Conservation (phyloP, 2,888 invertebrate species). For the Drosophila longiperda region DNA sequence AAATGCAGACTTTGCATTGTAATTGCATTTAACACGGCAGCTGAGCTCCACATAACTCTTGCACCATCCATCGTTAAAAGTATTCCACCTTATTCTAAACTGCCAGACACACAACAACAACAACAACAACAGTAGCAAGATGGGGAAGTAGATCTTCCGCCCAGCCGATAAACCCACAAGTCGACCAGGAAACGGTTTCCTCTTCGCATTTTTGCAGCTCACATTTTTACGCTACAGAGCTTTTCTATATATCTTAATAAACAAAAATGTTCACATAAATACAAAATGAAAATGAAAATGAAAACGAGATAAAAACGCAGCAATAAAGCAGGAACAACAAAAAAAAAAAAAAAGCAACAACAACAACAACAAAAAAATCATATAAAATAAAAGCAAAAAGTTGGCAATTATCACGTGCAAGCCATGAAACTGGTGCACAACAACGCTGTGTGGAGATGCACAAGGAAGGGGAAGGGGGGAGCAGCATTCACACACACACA, state of each 20-base stretch:
- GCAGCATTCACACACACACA: background rate
- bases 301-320: slow-evolving; percentile 56
- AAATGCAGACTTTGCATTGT: slow-evolving; percentile 35
- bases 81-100: slow-evolving; percentile 28
- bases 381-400: slow-evolving; percentile 46
- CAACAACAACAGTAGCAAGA: background rate
- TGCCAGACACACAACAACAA: slow-evolving; percentile 45
- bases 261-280: slow-evolving; percentile 8
- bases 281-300: slow-evolving; percentile 38
- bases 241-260: slow-evolving; percentile 26
- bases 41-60: slow-evolving; percentile 4
- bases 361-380: slow-evolving; percentile 40
- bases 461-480: background rate
- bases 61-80: slow-evolving; percentile 10
- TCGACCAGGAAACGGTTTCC: slow-evolving; percentile 67
- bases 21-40: slow-evolving; percentile 68
- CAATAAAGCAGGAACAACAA: slow-evolving; percentile 27
- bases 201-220: slow-evolving; percentile 47
- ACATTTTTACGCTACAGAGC: slow-evolving; percentile 68
- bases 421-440: slow-evolving; percentile 62
- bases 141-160: slow-evolving; percentile 58
- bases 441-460: slow-evolving; percentile 3
- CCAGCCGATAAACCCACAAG: slow-evolving; percentile 68
- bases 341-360: slow-evolving; percentile 17
- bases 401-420: slow-evolving; percentile 73